A percentile compares a stretch with the other conserved stretches of the same genome.
Conservation (phyloP, 1,140 invertebrate species). For the Neocloeon triangulifer region DNA sequence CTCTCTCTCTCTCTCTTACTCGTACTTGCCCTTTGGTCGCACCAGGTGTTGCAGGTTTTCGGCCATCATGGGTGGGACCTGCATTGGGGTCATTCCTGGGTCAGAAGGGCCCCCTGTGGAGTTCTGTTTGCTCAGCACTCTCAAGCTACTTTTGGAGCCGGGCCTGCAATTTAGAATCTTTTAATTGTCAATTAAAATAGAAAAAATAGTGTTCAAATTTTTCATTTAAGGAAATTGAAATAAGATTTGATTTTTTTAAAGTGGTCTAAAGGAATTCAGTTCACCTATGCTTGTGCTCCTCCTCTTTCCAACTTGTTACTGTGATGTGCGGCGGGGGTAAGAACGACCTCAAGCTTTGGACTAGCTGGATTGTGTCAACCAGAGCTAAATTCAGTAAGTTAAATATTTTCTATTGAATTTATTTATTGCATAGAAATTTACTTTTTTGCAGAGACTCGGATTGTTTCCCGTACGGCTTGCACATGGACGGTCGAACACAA, state of each 20-base stretch:
- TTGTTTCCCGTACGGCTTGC: slow-evolving; percentile 71
- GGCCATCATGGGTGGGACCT: too few species aligned
- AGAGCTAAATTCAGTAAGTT: slow-evolving; percentile 31
- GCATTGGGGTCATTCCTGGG: too few species aligned
- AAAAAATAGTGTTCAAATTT: too few species aligned
- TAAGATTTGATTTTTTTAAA: too few species aligned
- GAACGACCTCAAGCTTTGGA: slow-evolving; percentile 58
- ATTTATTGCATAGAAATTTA: slow-evolving; percentile 15
- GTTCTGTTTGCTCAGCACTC: too few species aligned
- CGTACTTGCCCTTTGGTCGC: too few species aligned
- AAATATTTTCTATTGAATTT: not conserved
- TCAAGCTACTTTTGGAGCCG: too few species aligned
- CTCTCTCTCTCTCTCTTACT: too few species aligned
- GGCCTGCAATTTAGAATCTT: too few species aligned
- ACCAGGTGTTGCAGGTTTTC: too few species aligned
- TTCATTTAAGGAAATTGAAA: not conserved
- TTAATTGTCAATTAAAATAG: too few species aligned
- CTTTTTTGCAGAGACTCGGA: slow-evolving; percentile 70
- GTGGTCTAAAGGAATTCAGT: slow-evolving; percentile 2
- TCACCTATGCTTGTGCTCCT: slow-evolving; percentile 36
- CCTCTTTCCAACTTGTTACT: slow-evolving; percentile 69
- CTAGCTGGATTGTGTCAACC: slow-evolving; percentile 62
- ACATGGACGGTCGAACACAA: slow-evolving; percentile 63
- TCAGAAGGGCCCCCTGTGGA: too few species aligned
- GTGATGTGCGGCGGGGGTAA: slow-evolving; percentile 64